Conservation (phyloP, 2,888 invertebrate species). For the Tachystola acroxantha region DNA sequence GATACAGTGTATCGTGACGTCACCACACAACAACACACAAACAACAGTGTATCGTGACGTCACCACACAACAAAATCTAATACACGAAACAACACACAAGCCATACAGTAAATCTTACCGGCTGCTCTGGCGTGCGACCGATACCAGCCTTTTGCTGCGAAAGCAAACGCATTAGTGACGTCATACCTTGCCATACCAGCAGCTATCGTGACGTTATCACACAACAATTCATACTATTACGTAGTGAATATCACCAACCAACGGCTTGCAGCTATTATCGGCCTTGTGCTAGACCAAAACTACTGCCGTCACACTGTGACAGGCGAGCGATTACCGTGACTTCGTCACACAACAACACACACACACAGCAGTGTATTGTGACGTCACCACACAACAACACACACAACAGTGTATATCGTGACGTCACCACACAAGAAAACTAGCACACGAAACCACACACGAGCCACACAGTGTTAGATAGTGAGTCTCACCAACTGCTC, state of each 20-base stretch:
- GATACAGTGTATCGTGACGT: no score
- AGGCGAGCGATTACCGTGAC: no score
- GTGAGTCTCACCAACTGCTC: slow-evolving; percentile 62
- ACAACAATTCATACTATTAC: no score
- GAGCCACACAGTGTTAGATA: not conserved
- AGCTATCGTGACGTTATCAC: no score
- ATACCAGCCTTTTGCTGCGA: slow-evolving; percentile 70
- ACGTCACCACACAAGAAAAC: slow-evolving; percentile 12
- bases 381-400: not conserved
- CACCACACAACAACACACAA: not conserved
- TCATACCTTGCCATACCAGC: no score
- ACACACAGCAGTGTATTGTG: no score
- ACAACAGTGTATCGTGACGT: not conserved
- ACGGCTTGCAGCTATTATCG: no score
- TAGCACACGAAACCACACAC: slow-evolving; percentile 13
- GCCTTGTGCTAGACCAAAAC: no score
- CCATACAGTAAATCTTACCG: slow-evolving; percentile 51
- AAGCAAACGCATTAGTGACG: slow-evolving; percentile 42
- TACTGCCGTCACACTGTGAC: no score
- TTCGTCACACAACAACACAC: no score
- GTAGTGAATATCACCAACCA: not conserved
- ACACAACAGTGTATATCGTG: not conserved
- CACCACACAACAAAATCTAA: slow-evolving; percentile 4
- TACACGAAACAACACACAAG: slow-evolving; percentile 19
- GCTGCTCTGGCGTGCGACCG: slow-evolving; percentile 60